Percentiles rank a stretch among this genome's conserved stretches.
Conservation (phyloP, 1,140 invertebrate species). For the Saxidomus purpurata region DNA sequence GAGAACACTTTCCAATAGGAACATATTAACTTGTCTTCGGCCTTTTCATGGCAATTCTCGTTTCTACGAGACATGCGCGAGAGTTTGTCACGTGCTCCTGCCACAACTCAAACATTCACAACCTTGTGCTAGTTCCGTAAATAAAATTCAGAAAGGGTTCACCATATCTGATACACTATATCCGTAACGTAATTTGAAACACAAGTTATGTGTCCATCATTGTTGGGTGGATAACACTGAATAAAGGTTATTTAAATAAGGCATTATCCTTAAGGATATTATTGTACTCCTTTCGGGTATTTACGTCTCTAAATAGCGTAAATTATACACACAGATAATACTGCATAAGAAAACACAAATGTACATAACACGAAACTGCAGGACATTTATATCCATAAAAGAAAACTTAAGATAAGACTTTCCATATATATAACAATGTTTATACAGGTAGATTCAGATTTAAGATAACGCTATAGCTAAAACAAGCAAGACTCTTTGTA, state of each 20-base stretch:
- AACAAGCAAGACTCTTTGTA: too few species aligned
- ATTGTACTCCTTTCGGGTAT: neutral
- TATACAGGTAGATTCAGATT: too few species aligned
- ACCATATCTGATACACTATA: too few species aligned
- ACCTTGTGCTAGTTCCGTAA: neutral
- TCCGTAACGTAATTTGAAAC: too few species aligned
- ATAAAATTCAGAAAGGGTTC: neutral
- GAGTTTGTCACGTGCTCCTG: conserved; percentile 15
- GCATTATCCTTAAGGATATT: neutral
- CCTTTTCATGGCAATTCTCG: conserved; percentile 29
- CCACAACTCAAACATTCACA: neutral
- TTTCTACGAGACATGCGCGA: conserved; percentile 45
- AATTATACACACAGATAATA: neutral
- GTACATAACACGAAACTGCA: neutral
- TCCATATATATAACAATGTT: too few species aligned
- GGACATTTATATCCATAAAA: too few species aligned
- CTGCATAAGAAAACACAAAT: neutral
- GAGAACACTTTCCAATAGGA: conserved; percentile 55
- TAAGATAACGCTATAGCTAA: too few species aligned
- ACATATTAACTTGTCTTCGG: conserved; percentile 48
- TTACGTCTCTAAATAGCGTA: neutral
- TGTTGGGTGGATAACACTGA: too few species aligned
- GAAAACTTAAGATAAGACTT: too few species aligned
- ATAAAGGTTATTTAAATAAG: too few species aligned
- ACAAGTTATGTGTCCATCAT: too few species aligned